Evolutionary conservation across 53 echinoderm and acorn worm genomes (phyloP), one percentile per base, ranked within the genome.

Genomic region (Astropecten irregularis): DNA sequence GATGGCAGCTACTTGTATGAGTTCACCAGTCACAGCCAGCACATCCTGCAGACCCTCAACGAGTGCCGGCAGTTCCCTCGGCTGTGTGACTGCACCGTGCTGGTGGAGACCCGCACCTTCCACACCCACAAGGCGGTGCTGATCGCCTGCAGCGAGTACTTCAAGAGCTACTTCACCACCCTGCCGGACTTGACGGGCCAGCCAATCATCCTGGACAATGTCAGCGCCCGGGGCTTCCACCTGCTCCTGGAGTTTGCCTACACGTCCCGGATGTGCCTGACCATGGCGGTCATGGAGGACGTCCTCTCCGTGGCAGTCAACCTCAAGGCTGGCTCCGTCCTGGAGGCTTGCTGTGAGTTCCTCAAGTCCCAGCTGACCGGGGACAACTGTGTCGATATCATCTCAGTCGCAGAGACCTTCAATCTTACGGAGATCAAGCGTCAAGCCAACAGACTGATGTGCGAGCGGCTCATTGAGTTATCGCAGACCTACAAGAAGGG

Each of bases 361-460:
- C 83, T 95, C 4, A 90, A 77, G 83, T 73, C 62, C 9, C 90
- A 95, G 73, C 86, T 92, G 71, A 95, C 90, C 11, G 84, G 88
- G 0, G 95, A 95, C 66, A 95, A 95, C 66, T 95, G 95, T 29
- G 83, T 90, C 62, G 95, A 95, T 40, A 88, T 95, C 37, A 84
- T 92, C 36, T 87, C 92, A 3, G 81, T 90, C 22, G 95, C 95
- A 0, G 95, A 95, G 68, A 90, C 92, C 5, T 92, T 85, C 40
- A 72, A 85, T 21, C 67, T 95, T 58, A 82, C 88, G 3, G 92
- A 92, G 37, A 87, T 95, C 70, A 92, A 95, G 63, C 90, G 87
- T 1, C 90, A 88, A 38, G 95, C 95, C 1, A 95, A 92, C 23
- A 82, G 86, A 25, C 76, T 88, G 7, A 92, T 95, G 90, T 92